These are phyloP conservation scores for Spinus pinus DNA, from an alignment of 2,797 vertebrate species.

Conservation along the genomic window DNA sequence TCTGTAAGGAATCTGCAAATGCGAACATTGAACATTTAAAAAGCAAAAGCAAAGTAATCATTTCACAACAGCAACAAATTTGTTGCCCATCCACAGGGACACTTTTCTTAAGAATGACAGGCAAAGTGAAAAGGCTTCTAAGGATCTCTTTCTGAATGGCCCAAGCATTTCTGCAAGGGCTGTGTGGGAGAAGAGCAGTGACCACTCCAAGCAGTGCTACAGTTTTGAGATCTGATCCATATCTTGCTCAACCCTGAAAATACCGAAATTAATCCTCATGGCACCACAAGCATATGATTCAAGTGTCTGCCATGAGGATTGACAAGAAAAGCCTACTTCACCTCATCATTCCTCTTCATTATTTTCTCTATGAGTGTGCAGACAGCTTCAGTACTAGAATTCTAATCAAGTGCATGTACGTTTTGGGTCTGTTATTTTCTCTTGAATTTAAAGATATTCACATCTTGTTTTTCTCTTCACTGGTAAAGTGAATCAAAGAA, in stretches of 20 bases:
- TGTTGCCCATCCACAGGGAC: background rate
- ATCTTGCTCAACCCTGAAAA: background rate
- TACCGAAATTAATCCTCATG: background rate
- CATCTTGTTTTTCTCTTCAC: background rate
- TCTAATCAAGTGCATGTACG: background rate
- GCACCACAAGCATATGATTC: background rate
- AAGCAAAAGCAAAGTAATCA: background rate
- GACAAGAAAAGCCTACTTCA: background rate
- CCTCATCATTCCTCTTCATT: background rate
- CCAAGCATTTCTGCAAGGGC: background rate
- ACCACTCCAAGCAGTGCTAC: background rate
- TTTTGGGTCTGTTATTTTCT: background rate
- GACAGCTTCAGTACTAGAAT: background rate
- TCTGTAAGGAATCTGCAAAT: background rate
- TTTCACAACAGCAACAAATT: background rate
- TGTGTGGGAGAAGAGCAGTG: background rate
- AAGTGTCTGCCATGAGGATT: background rate
- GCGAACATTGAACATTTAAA: background rate
- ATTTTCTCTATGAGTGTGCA: background rate
- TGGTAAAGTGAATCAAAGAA: conserved; percentile 77
- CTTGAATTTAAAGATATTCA: background rate
- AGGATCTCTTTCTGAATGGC: background rate
- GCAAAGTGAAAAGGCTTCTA: background rate
- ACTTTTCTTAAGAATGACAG: background rate
- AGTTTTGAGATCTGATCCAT: background rate